Base-by-base conservation (phyloP, 2,888 invertebrate species). In the Platerodrilus igneus region DNA sequence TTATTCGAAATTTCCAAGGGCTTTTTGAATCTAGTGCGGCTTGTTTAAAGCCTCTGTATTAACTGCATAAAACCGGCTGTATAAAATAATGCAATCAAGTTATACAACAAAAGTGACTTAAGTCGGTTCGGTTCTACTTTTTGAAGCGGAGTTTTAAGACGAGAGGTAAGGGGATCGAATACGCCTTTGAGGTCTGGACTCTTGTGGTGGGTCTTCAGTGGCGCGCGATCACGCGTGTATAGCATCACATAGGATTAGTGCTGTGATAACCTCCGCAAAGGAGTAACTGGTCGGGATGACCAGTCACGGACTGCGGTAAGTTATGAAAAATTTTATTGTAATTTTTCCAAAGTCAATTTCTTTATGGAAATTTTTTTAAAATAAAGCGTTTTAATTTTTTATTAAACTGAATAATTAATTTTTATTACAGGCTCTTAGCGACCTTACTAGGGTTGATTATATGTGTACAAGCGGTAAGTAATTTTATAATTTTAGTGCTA, bases 381-480 rank as follows among this genome's bases (percentile, higher is more conserved):
- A 26, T 26, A 43, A 31, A 25, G 25, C n/a, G n/a, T n/a, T n/a
- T 7, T 23, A 40, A 41, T 37, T 31, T 13, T 17, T 16, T 14
- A 26, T 17, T 28, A 4, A 30, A 27, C 30, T 38, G 27, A 36
- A 38, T 37, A 36, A 10, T 52, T 39, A 41, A 40, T 57, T 58
- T 48, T 52, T 45, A 43, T 68, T 66, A 36, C 68, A 75, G 75
- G 66, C 66, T 72, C 63, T 64, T 71, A 66, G 73, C 71, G 59
- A 64, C 66, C 63, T 60, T 72, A 56, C 61, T 70, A 54, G 68
- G 70, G 61, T 59, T 74, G 61, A 60, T 66, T 58, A 62, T 67
- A 47, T 61, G 67, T 50, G 63, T 66, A 51, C 58, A 65, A 55
- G 74, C 67, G 71, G 75, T 75, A 68, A 66, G 75, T 73, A 52